These are phyloP conservation scores for Athene cunicularia DNA, from an alignment of 2,113 vertebrate genomes.

Conservation along the genomic window DNA sequence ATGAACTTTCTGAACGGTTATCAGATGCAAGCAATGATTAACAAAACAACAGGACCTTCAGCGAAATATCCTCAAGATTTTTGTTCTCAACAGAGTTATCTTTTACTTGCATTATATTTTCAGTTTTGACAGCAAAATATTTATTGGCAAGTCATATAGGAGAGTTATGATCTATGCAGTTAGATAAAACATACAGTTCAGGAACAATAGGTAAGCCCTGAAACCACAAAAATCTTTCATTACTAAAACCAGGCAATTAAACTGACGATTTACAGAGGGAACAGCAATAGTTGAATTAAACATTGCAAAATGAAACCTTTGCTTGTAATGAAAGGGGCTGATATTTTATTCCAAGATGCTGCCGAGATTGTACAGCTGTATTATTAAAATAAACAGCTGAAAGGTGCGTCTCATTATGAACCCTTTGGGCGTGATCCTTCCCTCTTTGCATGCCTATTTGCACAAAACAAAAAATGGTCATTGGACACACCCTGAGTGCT, in stretches of 20 bases:
- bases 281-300: conserved; percentile 40
- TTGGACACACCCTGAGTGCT: background rate
- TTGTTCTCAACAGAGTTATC: background rate
- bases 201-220: background rate
- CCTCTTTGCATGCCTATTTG: background rate
- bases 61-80: background rate
- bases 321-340: background rate
- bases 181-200: background rate
- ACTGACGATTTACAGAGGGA: conserved; percentile 3
- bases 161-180: conserved; percentile 17
- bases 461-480: conserved; percentile 15
- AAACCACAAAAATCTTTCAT: conserved; percentile 36
- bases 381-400: conserved; percentile 63
- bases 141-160: background rate
- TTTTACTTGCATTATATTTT: background rate
- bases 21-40: background rate
- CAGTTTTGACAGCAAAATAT: conserved; percentile 25
- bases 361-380: conserved; percentile 18
- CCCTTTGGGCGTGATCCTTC: background rate
- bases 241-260: conserved; percentile 54
- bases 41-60: background rate
- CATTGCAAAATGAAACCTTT: conserved; percentile 58
- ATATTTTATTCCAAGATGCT: conserved; percentile 37
- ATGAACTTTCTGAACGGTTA: background rate
- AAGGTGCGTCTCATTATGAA: conserved; percentile 11